phyloP scores from a whole-genome alignment of 2,113 vertebrate genomes.

The Triplophysa siluroides region DNA sequence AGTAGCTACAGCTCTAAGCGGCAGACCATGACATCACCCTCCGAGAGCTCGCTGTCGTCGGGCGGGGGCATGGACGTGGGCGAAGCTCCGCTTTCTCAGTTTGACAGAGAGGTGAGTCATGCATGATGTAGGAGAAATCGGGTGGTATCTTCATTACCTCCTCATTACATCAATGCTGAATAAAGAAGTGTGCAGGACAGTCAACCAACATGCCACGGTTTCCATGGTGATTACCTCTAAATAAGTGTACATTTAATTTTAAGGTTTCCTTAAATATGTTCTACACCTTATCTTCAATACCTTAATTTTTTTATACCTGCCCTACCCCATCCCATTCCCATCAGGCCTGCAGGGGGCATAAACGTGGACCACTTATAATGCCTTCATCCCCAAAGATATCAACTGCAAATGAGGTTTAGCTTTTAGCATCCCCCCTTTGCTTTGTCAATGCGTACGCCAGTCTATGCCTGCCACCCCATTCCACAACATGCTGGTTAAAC shows the following conservation, averaged over 20 bases:
- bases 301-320: neutral
- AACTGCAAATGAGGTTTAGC: neutral
- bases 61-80: conserved; percentile 92
- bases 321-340: conserved; percentile 15
- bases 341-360: neutral
- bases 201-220: neutral
- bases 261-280: neutral
- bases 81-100: conserved; percentile 87
- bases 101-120: conserved; percentile 88
- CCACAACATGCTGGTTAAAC: conserved; percentile 26
- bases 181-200: neutral
- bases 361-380: neutral
- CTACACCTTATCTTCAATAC: neutral
- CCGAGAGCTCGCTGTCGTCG: conserved; percentile 92
- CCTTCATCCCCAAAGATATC: neutral
- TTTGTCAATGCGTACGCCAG: neutral
- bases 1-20: conserved; percentile 87
- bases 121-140: neutral
- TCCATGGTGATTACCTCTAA: neutral
- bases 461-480: conserved; percentile 30
- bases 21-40: conserved; percentile 92
- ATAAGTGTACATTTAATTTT: neutral
- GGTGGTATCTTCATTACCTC: conserved; percentile 14
- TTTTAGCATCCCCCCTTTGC: neutral
- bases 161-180: neutral